These are phyloP conservation scores for Anoura caudifer DNA, from an alignment of 2,113 vertebrate genomes.

Conservation along the genomic window DNA sequence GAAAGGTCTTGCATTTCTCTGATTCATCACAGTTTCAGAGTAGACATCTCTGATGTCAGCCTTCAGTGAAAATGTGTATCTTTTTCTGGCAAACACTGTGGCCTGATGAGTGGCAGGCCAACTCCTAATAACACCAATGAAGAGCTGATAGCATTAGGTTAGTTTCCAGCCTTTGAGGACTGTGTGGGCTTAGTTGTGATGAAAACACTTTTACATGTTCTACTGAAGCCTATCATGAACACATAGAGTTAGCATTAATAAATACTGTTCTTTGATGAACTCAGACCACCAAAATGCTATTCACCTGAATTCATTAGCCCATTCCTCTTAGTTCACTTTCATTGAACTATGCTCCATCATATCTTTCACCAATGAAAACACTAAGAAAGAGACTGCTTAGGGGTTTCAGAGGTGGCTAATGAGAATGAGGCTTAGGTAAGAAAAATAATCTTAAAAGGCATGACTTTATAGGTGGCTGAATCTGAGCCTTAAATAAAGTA, in stretches of 20 bases:
- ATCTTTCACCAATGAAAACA: not conserved
- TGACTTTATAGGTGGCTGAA: not conserved
- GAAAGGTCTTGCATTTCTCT: not conserved
- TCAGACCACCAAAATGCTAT: not conserved
- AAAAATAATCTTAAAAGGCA: not conserved
- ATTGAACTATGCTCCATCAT: not conserved
- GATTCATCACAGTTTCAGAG: not conserved
- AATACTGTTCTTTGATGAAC: not conserved
- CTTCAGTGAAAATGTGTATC: not conserved
- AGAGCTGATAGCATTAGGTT: not conserved
- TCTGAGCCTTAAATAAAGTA: not conserved
- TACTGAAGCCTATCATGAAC: not conserved
- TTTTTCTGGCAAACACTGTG: not conserved
- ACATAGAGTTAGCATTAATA: not conserved
- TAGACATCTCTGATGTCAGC: not conserved
- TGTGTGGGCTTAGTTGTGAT: not conserved
- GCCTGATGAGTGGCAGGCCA: not conserved
- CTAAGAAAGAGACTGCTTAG: not conserved
- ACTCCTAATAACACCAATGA: not conserved
- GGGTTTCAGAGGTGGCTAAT: not conserved
- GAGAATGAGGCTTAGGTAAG: not conserved
- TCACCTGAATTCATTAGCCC: not conserved
- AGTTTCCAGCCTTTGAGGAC: not conserved
- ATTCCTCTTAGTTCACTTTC: not conserved
- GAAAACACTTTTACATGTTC: not conserved